Conservation (phyloP, 2,888 invertebrate species). For the Stictocephala bisonia region DNA sequence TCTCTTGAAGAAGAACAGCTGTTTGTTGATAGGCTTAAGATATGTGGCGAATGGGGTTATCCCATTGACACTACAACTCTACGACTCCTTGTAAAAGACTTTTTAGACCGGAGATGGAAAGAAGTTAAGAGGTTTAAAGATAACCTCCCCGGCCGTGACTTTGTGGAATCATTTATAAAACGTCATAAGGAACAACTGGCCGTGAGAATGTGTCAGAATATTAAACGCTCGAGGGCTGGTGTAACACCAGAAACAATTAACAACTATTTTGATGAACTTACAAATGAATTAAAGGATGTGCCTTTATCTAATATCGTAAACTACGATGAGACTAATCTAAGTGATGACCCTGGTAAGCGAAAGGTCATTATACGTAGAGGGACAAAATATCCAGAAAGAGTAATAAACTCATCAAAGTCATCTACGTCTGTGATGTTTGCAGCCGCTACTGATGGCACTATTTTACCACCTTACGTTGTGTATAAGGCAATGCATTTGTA, state of each 20-base stretch:
- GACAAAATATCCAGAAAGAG: conserved; percentile 51
- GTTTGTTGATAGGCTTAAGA: conserved; percentile 41
- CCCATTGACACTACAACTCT: conserved; percentile 53
- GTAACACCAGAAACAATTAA: conserved; percentile 54
- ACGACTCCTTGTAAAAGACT: conserved; percentile 54
- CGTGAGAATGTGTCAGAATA: conserved; percentile 50
- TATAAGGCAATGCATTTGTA: conserved; percentile 53
- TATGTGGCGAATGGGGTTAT: conserved; percentile 56
- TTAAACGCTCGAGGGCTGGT: conserved; percentile 57
- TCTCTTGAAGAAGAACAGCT: conserved; percentile 48
- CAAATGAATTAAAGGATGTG: conserved; percentile 49
- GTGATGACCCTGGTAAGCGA: conserved; percentile 59
- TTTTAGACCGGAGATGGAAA: conserved; percentile 54
- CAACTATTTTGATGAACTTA: conserved; percentile 56
- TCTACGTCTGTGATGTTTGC: conserved; percentile 54
- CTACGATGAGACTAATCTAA: conserved; percentile 62
- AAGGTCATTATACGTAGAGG: conserved; percentile 49
- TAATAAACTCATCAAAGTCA: conserved; percentile 51
- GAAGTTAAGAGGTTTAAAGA: conserved; percentile 52
- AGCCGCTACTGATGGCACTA: conserved; percentile 47
- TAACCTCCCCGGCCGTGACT: conserved; percentile 54
- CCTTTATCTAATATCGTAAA: conserved; percentile 54
- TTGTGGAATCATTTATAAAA: conserved; percentile 53
- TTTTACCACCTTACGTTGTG: conserved; percentile 52
- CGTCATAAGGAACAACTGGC: conserved; percentile 52